Evolutionary conservation across 2,113 vertebrate species (phyloP).

Genomic region (Himantopus leucocephalus): DNA sequence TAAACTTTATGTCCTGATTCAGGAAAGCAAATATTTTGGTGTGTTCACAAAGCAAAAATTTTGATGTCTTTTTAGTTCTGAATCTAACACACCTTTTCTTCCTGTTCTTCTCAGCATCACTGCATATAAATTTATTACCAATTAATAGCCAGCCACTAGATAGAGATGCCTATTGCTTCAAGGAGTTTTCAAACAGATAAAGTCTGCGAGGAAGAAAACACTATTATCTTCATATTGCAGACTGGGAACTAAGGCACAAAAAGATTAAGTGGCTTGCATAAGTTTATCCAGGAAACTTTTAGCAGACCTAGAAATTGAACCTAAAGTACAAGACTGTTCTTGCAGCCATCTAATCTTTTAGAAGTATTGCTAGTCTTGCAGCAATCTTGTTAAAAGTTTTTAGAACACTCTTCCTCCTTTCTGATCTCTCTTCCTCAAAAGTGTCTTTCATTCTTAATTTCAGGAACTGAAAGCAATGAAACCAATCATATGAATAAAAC

Average conservation of each 20-base stretch:
- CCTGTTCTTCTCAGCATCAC: neutral
- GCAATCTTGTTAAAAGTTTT: neutral
- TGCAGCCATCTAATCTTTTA: neutral
- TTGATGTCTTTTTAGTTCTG: neutral
- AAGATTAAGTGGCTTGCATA: neutral
- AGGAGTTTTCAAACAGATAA: neutral
- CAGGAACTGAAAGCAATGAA: neutral
- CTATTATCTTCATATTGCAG: neutral
- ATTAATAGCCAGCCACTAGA: neutral
- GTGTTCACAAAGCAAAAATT: neutral
- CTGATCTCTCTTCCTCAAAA: neutral
- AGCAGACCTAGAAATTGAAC: neutral
- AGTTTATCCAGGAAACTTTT: neutral
- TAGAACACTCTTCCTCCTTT: neutral
- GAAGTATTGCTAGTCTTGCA: neutral
- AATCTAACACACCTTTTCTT: neutral
- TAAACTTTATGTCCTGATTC: neutral
- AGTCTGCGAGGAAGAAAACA: neutral
- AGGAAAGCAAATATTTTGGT: neutral
- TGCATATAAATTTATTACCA: neutral
- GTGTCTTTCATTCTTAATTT: neutral
- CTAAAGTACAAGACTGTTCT: neutral
- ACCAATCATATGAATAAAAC: neutral
- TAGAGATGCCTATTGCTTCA: neutral
- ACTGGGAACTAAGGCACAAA: neutral